A percentile compares a stretch with the other conserved stretches of the same genome.
Conservation (phyloP, 2,888 invertebrate genomes). For the Rhingia rostrata region DNA sequence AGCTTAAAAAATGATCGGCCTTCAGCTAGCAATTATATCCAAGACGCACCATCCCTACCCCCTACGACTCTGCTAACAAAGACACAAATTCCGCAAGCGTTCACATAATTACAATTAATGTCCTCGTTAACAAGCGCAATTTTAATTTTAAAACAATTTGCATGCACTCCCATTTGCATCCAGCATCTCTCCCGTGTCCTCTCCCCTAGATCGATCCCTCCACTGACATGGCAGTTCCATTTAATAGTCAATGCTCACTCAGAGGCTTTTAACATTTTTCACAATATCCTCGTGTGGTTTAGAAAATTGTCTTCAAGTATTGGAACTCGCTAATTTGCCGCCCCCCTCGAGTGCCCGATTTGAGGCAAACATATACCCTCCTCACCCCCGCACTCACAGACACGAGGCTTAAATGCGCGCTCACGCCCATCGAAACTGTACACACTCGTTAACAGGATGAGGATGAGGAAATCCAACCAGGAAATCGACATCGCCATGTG, state of each 20-base stretch:
- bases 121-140: conserved; percentile 72
- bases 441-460: conserved; percentile 65
- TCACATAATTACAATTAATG: conserved; percentile 71
- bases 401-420: background rate
- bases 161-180: conserved; percentile 38
- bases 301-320: conserved; percentile 63
- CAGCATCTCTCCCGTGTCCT: background rate
- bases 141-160: conserved; percentile 72
- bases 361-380: conserved; percentile 24
- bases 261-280: conserved; percentile 68
- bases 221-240: conserved; percentile 5
- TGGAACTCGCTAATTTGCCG: conserved; percentile 58
- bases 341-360: conserved; percentile 33
- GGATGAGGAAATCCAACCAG: conserved; percentile 67
- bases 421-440: conserved; percentile 30
- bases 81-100: conserved; percentile 51
- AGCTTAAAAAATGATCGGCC: conserved; percentile 32
- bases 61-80: conserved; percentile 18
- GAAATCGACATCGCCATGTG: conserved; percentile 59
- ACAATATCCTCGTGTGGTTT: conserved; percentile 66
- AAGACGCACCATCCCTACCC: conserved; percentile 28
- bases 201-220: background rate
- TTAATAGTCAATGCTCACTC: conserved; percentile 60
- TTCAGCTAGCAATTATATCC: conserved; percentile 27
- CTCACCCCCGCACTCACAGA: background rate